Evolutionary conservation across 2,113 vertebrate genomes (phyloP).

Genomic region (Anhinga rufa): DNA sequence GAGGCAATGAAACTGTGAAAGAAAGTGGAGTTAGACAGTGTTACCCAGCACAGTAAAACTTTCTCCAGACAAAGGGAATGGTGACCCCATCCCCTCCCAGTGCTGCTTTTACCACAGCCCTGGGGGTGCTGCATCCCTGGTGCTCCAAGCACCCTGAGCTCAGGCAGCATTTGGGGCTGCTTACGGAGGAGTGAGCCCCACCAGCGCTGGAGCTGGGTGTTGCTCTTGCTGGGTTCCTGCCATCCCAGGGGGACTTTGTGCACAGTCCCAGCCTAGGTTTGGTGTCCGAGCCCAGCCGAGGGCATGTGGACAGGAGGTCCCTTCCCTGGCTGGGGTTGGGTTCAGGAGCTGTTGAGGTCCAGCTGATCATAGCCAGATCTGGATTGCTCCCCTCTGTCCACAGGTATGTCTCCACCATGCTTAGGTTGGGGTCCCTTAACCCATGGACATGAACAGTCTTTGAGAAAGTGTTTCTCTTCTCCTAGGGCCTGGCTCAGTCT

Average conservation of each 20-base stretch:
- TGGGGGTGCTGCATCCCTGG: background rate
- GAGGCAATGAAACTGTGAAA: background rate
- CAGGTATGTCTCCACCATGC: background rate
- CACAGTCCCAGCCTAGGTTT: background rate
- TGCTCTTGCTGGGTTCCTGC: background rate
- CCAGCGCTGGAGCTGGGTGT: background rate
- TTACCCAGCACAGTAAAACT: background rate
- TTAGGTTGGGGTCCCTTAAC: background rate
- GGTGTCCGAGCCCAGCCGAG: background rate
- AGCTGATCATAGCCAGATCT: background rate
- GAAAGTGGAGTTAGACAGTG: background rate
- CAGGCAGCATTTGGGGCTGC: background rate
- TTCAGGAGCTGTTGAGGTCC: background rate
- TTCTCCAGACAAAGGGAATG: background rate
- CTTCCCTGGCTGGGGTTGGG: background rate
- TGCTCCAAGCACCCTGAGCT: background rate
- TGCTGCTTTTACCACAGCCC: background rate
- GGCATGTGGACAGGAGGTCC: rapidly evolving
- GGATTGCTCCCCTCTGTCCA: background rate
- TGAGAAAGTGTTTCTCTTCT: background rate
- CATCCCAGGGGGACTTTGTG: rapidly evolving
- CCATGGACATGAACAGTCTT: background rate
- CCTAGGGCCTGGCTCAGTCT: background rate
- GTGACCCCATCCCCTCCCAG: background rate
- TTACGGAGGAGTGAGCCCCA: background rate